Evolutionary conservation across 2,113 vertebrate species (phyloP).

Genomic region (Eonycteris spelaea): DNA sequence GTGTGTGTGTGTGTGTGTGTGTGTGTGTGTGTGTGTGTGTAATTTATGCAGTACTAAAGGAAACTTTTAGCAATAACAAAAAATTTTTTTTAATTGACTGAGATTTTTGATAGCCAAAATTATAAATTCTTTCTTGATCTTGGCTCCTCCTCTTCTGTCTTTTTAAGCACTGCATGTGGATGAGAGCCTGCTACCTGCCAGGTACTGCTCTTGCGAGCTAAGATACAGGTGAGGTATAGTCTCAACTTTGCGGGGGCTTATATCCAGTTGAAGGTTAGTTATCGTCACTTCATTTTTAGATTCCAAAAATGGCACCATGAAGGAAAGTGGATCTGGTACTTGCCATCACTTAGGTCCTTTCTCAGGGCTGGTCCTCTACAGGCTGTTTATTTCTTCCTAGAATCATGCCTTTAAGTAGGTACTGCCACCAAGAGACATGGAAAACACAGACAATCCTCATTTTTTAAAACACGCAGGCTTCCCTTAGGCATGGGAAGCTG

Average conservation of each 20-base stretch:
- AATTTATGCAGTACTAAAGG: neutral
- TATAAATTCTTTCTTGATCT: neutral
- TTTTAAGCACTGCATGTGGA: neutral
- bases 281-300: neutral
- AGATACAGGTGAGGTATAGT: neutral
- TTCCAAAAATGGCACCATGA: neutral
- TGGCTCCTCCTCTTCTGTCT: neutral
- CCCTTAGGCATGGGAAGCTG: neutral
- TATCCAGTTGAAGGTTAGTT: neutral
- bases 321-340: neutral
- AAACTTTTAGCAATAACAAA: neutral
- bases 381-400: neutral
- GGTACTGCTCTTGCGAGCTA: neutral
- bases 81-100: neutral
- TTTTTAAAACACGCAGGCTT: neutral
- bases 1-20: no score
- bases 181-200: accelerated
- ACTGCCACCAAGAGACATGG: neutral
- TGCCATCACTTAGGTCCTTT: neutral
- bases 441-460: neutral
- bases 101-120: neutral
- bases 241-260: neutral
- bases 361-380: neutral
- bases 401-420: neutral
- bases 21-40: no score